A percentile compares a stretch with the other conserved stretches of the same genome.
Conservation (phyloP, 2,797 vertebrate species). For the Labeo calbasu region DNA sequence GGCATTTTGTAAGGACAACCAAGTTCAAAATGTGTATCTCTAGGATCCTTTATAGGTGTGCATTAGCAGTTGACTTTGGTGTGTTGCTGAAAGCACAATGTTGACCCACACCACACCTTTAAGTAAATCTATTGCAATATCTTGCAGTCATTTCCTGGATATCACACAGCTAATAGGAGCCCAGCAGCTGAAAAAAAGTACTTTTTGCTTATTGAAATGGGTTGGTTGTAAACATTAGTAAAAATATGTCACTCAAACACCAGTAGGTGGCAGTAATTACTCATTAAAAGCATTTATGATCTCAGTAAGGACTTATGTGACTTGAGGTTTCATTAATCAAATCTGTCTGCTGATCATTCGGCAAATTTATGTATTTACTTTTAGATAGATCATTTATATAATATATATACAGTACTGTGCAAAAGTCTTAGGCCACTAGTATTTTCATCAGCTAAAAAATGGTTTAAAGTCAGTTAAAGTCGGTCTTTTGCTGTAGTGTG, state of each 20-base stretch:
- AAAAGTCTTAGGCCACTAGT: too few species aligned
- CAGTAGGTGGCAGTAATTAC: slow-evolving; percentile 46
- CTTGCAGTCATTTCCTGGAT: neutral
- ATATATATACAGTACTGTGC: too few species aligned
- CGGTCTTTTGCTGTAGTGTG: too few species aligned
- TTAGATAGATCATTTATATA: too few species aligned
- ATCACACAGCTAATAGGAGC: neutral
- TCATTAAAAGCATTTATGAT: neutral
- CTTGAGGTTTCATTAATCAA: slow-evolving; percentile 4
- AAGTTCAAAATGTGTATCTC: neutral
- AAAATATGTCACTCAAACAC: neutral
- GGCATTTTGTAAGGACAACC: neutral
- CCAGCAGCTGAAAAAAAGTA: neutral
- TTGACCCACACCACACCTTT: slow-evolving; percentile 47
- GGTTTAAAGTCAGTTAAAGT: too few species aligned
- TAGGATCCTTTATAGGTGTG: neutral
- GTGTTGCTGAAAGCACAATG: slow-evolving; percentile 40
- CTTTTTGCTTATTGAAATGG: neutral
- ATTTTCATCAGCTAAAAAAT: too few species aligned
- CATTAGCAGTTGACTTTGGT: slow-evolving; percentile 36
- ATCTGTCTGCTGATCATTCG: neutral
- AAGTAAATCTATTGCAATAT: slow-evolving; percentile 22
- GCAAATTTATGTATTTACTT: too few species aligned
- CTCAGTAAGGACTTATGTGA: neutral
- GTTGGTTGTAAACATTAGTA: neutral